These are phyloP conservation scores for Pachyrhynchus sulphureomaculatus DNA, from an alignment of 1,140 invertebrate species.

Conservation along the genomic window DNA sequence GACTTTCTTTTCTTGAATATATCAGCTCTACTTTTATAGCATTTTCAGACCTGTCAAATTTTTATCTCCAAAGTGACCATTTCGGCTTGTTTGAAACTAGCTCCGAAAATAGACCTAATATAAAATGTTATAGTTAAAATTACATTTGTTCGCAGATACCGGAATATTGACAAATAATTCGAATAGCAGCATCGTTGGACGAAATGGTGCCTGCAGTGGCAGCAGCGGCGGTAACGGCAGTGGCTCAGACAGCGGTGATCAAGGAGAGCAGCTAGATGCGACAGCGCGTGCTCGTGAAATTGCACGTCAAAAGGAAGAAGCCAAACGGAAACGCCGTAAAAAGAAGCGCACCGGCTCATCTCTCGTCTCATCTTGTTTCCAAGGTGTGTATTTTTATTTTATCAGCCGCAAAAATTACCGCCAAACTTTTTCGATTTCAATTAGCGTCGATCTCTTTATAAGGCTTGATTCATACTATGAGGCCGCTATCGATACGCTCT, in stretches of 20 bases:
- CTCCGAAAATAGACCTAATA: not conserved
- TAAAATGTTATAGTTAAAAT: not conserved
- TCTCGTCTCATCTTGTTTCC: constrained; percentile 83
- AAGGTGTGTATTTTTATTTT: constrained; percentile 62
- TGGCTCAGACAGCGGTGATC: constrained; percentile 49
- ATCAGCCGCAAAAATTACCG: no score
- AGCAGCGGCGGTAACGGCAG: constrained; percentile 45
- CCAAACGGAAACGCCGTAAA: constrained; percentile 79
- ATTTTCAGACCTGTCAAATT: no score
- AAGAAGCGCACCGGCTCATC: constrained; percentile 86
- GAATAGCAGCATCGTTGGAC: constrained; percentile 33
- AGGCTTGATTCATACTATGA: no score
- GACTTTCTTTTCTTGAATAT: no score
- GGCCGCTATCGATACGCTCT: no score
- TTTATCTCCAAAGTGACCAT: no score
- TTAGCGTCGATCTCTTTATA: no score
- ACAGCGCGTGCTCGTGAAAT: constrained; percentile 59
- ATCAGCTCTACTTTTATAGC: no score
- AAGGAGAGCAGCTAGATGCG: constrained; percentile 52
- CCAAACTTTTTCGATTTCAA: no score
- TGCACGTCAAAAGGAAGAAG: constrained; percentile 79
- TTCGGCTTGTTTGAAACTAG: not conserved
- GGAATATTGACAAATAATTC: constrained; percentile 23
- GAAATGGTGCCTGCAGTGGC: constrained; percentile 34
- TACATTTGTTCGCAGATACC: constrained; percentile 31